A percentile compares a stretch with the other conserved stretches of the same genome.
Evolutionary conservation across 2,888 invertebrate species (phyloP).

Genomic region (Lasioglossum calceatum): DNA sequence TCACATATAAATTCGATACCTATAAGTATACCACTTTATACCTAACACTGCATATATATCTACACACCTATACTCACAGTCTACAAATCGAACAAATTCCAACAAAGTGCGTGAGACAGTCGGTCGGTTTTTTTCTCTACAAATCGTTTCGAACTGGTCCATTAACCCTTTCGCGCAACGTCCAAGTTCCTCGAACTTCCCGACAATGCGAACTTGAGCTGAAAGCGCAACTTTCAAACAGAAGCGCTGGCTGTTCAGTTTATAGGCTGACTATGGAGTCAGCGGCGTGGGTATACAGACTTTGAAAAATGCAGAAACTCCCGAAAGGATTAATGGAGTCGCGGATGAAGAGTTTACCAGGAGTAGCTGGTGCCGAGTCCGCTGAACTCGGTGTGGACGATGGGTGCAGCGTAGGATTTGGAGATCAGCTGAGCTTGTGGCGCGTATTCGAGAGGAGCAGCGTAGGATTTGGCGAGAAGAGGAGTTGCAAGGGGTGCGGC

Average conservation of each 20-base stretch:
- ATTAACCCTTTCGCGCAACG: slow-evolving; percentile 3
- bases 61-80: slow-evolving; percentile 3
- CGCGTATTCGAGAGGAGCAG: slow-evolving; percentile 60
- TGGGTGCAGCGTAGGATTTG: slow-evolving; percentile 67
- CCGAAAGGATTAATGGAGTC: neutral
- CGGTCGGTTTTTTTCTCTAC: slow-evolving; percentile 22
- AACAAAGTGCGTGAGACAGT: neutral
- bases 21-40: neutral
- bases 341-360: slow-evolving; percentile 70
- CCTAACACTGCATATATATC: slow-evolving; percentile 14
- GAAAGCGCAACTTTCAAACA: neutral
- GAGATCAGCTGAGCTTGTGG: slow-evolving; percentile 52
- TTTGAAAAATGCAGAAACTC: neutral
- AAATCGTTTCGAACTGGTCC: neutral
- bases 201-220: neutral
- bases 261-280: neutral
- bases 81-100: neutral
- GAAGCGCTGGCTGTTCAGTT: neutral
- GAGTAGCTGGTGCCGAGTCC: slow-evolving; percentile 75
- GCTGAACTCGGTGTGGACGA: slow-evolving; percentile 71
- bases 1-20: slow-evolving; percentile 11
- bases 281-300: neutral
- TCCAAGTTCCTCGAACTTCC: slow-evolving; percentile 8
- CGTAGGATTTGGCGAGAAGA: slow-evolving; percentile 29
- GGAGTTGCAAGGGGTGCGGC: slow-evolving; percentile 28